phyloP scores from a whole-genome alignment of 2,888 invertebrate genomes.

The Busseola fusca region DNA sequence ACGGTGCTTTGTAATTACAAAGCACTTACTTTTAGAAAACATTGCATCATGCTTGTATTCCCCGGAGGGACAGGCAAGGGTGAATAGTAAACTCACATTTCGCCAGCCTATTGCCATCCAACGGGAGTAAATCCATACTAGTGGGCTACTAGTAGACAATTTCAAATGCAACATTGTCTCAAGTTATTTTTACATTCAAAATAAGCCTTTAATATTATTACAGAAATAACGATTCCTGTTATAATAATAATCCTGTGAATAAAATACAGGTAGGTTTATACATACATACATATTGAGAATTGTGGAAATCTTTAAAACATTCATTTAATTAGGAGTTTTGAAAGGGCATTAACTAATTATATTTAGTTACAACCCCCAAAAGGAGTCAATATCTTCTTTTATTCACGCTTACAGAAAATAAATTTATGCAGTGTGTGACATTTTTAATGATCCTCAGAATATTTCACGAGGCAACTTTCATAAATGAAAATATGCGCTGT shows the following conservation, averaged over 20 bases:
- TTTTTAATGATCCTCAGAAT: conserved; percentile 4
- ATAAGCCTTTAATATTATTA: neutral
- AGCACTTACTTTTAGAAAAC: neutral
- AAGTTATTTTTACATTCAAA: neutral
- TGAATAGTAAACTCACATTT: too few species aligned
- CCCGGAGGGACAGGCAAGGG: too few species aligned
- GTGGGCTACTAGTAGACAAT: neutral
- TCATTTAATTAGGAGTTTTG: neutral
- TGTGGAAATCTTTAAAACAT: neutral
- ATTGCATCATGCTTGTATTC: neutral
- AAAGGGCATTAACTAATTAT: neutral
- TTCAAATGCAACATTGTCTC: neutral
- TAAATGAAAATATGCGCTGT: conserved; percentile 3
- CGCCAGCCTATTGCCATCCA: too few species aligned
- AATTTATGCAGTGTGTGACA: neutral
- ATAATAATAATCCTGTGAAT: neutral
- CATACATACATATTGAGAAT: too few species aligned
- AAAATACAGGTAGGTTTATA: too few species aligned
- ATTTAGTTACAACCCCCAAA: neutral
- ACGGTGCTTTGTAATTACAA: too few species aligned
- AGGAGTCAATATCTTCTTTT: neutral
- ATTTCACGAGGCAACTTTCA: conserved; percentile 12
- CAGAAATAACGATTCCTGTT: too few species aligned
- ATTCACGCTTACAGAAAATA: neutral
- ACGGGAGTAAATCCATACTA: too few species aligned